Conservation (phyloP, 2,888 invertebrate genomes). For the Uloborus plumipes region DNA sequence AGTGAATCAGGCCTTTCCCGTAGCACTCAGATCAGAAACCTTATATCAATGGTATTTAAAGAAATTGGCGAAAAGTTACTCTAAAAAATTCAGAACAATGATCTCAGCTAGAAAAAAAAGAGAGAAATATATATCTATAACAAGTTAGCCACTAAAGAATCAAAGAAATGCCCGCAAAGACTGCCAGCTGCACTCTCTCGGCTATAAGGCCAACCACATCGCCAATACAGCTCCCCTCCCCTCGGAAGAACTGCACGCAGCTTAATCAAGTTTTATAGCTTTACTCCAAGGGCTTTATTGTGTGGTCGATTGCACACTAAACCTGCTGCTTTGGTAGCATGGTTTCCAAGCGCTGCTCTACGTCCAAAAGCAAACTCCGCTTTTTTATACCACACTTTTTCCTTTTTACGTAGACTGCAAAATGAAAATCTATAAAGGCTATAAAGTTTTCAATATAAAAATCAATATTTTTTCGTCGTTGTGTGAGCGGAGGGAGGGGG, state of each 20-base stretch:
- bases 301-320: conserved; percentile 63
- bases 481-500: background rate
- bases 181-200: conserved; percentile 44
- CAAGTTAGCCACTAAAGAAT: no score
- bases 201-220: conserved; percentile 52
- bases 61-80: no score
- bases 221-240: conserved; percentile 31
- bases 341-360: conserved; percentile 24
- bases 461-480: conserved; percentile 59
- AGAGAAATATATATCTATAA: no score
- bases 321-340: conserved; percentile 45
- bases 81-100: no score
- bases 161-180: conserved; percentile 40
- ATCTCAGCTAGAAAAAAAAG: no score
- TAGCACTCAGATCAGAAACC: no score
- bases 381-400: conserved; percentile 52
- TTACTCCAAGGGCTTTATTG: conserved; percentile 64
- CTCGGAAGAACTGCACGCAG: conserved; percentile 41
- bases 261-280: conserved; percentile 64
- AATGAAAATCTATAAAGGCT: conserved; percentile 65
- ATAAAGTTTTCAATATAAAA: conserved; percentile 66
- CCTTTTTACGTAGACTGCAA: conserved; percentile 63
- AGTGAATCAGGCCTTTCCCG: no score
- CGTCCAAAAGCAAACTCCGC: conserved; percentile 29
- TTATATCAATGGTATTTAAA: no score